Percentiles rank a stretch among this genome's conserved stretches.
Evolutionary conservation across 2,888 invertebrate genomes (phyloP).

Genomic region (Dolichopus griseipennis): DNA sequence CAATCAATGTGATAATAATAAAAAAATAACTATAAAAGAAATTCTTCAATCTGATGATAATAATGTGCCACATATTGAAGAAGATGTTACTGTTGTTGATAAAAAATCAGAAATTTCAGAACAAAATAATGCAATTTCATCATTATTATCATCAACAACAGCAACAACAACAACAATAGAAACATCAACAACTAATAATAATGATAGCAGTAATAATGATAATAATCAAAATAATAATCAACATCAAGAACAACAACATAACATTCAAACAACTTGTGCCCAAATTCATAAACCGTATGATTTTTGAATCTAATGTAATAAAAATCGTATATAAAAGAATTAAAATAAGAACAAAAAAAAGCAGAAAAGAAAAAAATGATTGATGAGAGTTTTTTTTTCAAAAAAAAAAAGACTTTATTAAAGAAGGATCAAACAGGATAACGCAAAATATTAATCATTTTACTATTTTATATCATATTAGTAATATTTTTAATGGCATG

Average conservation of each 20-base stretch:
- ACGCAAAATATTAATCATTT: too few species aligned
- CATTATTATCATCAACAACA: neutral
- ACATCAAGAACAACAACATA: neutral
- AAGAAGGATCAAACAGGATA: too few species aligned
- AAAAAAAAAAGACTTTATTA: too few species aligned
- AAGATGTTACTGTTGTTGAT: neutral
- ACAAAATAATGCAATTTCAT: neutral
- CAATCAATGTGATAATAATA: neutral
- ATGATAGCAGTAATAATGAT: too few species aligned
- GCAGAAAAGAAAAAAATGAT: too few species aligned
- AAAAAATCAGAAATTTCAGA: neutral
- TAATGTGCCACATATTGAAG: neutral
- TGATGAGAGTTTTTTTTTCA: too few species aligned
- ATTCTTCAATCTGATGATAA: neutral
- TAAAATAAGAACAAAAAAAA: too few species aligned
- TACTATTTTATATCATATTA: too few species aligned
- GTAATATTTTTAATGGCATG: too few species aligned
- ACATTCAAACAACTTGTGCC: neutral
- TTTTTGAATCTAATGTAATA: neutral
- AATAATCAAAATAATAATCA: too few species aligned
- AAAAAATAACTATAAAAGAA: neutral
- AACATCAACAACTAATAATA: neutral
- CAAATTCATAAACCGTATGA: neutral
- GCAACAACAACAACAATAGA: neutral
- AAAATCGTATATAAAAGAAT: neutral